These are phyloP conservation scores for Pachliopta kotzebuea DNA, from an alignment of 2,888 invertebrate genomes.

Conservation along the genomic window DNA sequence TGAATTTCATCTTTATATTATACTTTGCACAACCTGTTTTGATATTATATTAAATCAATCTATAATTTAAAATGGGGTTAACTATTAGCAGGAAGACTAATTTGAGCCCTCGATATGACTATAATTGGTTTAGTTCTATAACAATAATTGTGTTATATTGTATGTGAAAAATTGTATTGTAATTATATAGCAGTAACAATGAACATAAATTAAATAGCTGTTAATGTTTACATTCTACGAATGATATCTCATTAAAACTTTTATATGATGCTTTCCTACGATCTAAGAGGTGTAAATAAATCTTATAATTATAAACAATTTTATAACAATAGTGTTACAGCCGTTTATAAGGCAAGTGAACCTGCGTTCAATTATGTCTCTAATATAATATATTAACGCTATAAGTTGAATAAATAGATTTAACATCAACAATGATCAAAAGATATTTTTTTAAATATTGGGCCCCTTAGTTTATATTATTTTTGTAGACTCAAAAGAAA, in stretches of 20 bases:
- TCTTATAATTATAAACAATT: constrained; percentile 28
- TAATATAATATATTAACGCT: constrained; percentile 28
- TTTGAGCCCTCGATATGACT: constrained; percentile 24
- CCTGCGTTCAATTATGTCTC: constrained; percentile 48
- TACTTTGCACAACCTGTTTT: too few relatives aligned
- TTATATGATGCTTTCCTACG: constrained; percentile 9
- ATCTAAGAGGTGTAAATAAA: constrained; percentile 28
- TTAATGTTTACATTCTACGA: constrained; percentile 11
- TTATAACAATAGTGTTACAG: constrained; percentile 27
- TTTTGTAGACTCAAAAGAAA: neutral
- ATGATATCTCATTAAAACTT: constrained; percentile 17
- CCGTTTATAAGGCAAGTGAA: constrained; percentile 67
- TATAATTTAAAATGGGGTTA: neutral
- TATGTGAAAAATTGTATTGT: neutral
- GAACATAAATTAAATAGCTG: constrained; percentile 18
- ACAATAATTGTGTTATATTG: constrained; percentile 8
- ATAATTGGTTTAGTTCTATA: constrained; percentile 2
- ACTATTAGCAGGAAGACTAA: constrained; percentile 20
- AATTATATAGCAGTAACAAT: constrained; percentile 17
- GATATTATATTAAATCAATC: neutral
- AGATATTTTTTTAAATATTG: constrained; percentile 19
- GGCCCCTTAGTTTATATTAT: constrained; percentile 16
- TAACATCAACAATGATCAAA: constrained; percentile 12
- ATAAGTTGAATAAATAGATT: constrained; percentile 17
- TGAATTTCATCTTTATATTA: too few relatives aligned